Conservation (phyloP, 2,113 vertebrate genomes). For the Gymnarchus niloticus region DNA sequence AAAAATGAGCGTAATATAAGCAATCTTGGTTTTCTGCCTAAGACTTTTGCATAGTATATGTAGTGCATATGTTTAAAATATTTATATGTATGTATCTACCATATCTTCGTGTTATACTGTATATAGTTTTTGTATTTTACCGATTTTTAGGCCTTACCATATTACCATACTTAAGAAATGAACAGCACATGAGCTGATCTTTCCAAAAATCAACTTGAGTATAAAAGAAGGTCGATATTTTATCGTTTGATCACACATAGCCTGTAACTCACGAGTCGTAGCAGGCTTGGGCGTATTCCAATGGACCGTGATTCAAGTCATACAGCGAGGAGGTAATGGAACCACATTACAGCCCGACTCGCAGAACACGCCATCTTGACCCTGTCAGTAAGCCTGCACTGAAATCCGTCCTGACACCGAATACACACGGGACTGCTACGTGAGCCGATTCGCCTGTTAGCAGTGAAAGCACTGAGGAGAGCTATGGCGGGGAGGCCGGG, state of each 20-base stretch:
- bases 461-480: conserved; percentile 3
- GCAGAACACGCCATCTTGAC: neutral
- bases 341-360: too few relatives aligned
- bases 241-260: neutral
- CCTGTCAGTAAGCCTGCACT: neutral
- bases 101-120: too few relatives aligned
- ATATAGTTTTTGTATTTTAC: too few relatives aligned
- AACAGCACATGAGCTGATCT: neutral
- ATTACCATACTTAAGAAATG: neutral
- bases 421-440: neutral
- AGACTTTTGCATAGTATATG: too few relatives aligned
- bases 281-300: neutral
- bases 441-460: conserved; percentile 3
- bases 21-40: too few relatives aligned
- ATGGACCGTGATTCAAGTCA: neutral
- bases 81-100: too few relatives aligned
- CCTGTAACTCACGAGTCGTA: neutral
- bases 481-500: neutral
- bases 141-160: too few relatives aligned
- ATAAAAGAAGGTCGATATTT: neutral
- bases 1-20: too few relatives aligned
- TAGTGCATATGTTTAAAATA: too few relatives aligned
- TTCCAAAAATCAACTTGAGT: neutral
- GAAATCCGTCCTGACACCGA: conserved; percentile 21
- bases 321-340: neutral